phyloP scores from a whole-genome alignment of 2,113 vertebrate genomes.

The Catharus fuscescens region DNA sequence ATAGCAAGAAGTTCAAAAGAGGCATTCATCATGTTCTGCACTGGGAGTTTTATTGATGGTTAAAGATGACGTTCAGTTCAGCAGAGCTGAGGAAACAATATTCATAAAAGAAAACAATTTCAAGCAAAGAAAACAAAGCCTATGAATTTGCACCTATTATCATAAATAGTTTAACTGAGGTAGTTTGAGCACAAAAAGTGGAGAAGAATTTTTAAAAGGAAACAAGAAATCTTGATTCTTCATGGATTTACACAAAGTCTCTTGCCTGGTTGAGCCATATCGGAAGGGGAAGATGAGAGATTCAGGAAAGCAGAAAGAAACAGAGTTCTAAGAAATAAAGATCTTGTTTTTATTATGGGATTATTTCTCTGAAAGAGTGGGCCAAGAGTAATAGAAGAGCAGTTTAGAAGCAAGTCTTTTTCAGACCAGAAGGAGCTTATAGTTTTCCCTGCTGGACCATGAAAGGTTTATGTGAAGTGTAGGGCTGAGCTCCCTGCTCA shows the following conservation, averaged over 20 bases:
- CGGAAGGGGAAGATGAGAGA: fast-evolving
- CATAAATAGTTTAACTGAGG: neutral
- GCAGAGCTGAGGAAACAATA: neutral
- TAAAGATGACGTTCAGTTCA: neutral
- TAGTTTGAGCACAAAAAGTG: neutral
- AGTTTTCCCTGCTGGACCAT: neutral
- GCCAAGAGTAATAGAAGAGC: neutral
- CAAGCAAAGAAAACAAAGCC: neutral
- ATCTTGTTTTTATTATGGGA: neutral
- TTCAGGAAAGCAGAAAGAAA: neutral
- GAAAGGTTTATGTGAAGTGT: neutral
- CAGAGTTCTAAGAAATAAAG: neutral
- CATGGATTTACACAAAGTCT: neutral
- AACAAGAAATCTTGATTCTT: neutral
- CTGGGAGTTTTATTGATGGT: neutral
- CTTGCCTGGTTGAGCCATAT: neutral
- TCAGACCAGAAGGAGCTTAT: neutral
- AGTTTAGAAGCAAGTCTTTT: neutral
- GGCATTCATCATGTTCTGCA: neutral
- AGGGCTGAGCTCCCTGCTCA: neutral
- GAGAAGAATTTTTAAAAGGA: neutral
- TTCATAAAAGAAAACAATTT: constrained; percentile 11
- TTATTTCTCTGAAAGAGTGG: neutral
- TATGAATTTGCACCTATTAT: neutral
- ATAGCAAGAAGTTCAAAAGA: neutral